Base-by-base conservation (phyloP, 2,113 vertebrate genomes). In the Egretta garzetta region DNA sequence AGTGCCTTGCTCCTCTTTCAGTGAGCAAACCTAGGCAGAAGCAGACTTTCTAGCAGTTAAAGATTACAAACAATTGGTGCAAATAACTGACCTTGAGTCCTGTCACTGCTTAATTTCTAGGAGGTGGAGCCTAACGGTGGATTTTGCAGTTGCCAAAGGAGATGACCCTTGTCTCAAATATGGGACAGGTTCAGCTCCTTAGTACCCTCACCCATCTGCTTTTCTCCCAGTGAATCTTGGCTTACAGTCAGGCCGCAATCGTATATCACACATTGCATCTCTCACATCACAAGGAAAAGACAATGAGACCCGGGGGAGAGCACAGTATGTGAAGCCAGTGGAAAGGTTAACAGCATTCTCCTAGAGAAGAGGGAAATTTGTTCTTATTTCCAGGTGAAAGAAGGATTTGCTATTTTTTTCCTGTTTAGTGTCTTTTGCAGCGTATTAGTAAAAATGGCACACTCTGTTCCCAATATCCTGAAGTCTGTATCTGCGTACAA, bases 291-390 rank as follows among this genome's bases (percentile, higher is more conserved):
- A 47, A 81, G 23, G 6, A 91, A 63, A 93, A 76, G 28, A 49
- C 1, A 4, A 24, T 52, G 52, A 71, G 77, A 63, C 27, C 28
- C 0, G 0, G 17, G 30, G 20, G 53, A 74, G 23, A 33, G 11
- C 6, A 91, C 23, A 67, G 23, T 22, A 33, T 32, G 18, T 63
- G 50, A 80, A 84, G 22, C 10, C 47, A 64, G 27, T 33, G 52
- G 77, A 93, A 95, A 79, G 43, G 24, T 86, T 88, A 55, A 49
- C 19, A 74, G 13, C 19, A 87, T 68, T 86, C 63, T 59, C 37
- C 23, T 41, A 58, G 33, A 68, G 27, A 68, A 88, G 18, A 5
- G 6, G 5, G 1, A 43, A 84, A 41, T 41, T 47, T 71, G 6
- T 60, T 89, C 8, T 33, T 19, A 49, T 81, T 91, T 66, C 15